Percentiles rank a stretch among this genome's conserved stretches.
Conservation (phyloP, 2,888 invertebrate species). For the Zaprionus obscuricornis region DNA sequence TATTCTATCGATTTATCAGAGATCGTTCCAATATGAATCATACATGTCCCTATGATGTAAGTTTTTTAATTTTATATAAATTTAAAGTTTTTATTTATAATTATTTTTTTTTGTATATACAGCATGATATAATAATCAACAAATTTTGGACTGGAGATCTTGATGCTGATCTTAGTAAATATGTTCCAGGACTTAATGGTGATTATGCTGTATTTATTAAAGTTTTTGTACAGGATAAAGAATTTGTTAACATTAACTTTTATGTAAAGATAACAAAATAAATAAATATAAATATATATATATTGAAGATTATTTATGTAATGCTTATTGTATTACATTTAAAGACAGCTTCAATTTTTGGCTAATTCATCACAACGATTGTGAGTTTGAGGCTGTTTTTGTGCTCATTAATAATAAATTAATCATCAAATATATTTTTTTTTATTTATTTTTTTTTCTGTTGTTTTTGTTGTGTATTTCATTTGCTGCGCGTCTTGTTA, state of each 20-base stretch:
- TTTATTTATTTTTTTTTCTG: conserved; percentile 35
- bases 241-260: fast-evolving
- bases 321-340: conserved; percentile 25
- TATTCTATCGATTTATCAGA: conserved; percentile 3
- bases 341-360: conserved; percentile 6
- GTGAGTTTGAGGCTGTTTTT: conserved; percentile 1
- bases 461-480: conserved; percentile 5
- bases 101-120: not conserved
- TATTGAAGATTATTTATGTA: not conserved
- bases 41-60: conserved; percentile 34
- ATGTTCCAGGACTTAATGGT: conserved; percentile 15
- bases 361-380: conserved; percentile 2
- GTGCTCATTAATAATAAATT: conserved; percentile 60
- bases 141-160: conserved; percentile 9
- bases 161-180: not conserved
- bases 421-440: too few relatives aligned
- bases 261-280: not conserved
- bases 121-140: conserved; percentile 24
- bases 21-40: conserved; percentile 31
- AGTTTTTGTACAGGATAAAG: not conserved
- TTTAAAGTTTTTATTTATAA: not conserved
- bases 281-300: not conserved
- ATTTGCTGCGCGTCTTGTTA: not conserved
- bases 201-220: conserved; percentile 5
- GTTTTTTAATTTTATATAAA: not conserved